Base-by-base conservation (phyloP, 2,888 invertebrate species). In the Hipparchia semele region DNA sequence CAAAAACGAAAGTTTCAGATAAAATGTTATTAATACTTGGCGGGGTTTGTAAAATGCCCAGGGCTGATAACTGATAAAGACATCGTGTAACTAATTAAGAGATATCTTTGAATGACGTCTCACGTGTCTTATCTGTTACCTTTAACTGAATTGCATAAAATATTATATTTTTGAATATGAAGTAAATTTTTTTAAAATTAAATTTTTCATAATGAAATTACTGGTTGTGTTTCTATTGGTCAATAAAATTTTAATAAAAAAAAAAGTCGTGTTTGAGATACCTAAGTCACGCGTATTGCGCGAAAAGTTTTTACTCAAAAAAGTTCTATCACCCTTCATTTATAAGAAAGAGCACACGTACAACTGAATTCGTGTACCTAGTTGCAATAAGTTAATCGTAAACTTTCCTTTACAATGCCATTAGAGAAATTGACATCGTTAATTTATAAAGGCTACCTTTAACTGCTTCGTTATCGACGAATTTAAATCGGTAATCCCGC, bases 361-460 rank as follows among this genome's bases (percentile, higher is more conserved):
- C 80, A 69, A 72, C 58, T 68, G 58, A 74, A 70, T 70, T 69
- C 83, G 79, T 54, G n/a, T 54, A 54, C 59, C 23, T 23, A 23
- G 23, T 23, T 23, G 23, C 23, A 23, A 23, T 23, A 23, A 85
- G 82, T 85, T 85, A 86, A 88, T 89, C 90, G 90, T 90, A 88
- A 92, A 92, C 86, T 89, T 92, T 88, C 87, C 91, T 90, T 92
- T 91, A 92, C 91, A 91, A 84, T 89, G 90, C 92, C 91, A 93
- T 94, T 92, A 93, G 90, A 91, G 88, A 92, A 92, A 94, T 93
- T 92, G 90, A 86, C 83, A 78, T 88, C 90, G 90, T 92, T 92
- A 91, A 92, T 92, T 91, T 91, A 89, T 90, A 91, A 88, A 88
- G 85, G 84, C 84, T 83, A 86, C 86, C 86, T 86, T 87, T 88